Base-by-base conservation (phyloP, 2,888 invertebrate species). In the Euplexia lucipara region DNA sequence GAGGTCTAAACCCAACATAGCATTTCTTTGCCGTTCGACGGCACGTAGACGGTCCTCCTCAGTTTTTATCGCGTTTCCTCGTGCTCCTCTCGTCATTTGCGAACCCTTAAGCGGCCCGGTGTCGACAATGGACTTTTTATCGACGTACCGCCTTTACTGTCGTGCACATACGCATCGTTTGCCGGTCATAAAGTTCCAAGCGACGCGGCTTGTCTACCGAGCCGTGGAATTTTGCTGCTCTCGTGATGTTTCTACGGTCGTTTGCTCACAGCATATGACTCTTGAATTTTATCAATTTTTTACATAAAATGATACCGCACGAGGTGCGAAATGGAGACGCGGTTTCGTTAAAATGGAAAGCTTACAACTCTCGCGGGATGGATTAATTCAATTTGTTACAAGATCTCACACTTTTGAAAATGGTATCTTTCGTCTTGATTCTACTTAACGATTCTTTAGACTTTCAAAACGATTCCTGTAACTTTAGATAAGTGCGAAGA, bases 111-210 rank as follows among this genome's bases (percentile, higher is more conserved):
- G 87, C 85, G 86, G 78, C 83, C 84, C 84, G 90, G 89, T 91
- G 90, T 88, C 90, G 90, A 89, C 91, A 91, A 91, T 91, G 91
- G 90, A 86, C 84, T 91, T 92, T 93, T 93, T 93, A 92, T 93
- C 91, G 90, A 78, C 86, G 83, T 82, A 86, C 89, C 87, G 87
- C 84, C 86, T 90, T 88, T 89, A 88, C 88, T 86, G 87, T 78
- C 87, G 86, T 83, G 83, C 86, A 90, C 88, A 88, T 86, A 88
- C 88, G 88, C 88, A 87, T 90, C 90, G 89, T 92, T 92, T 91
- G 85, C 78, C 83, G 86, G 84, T 86, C 91, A 88, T 92, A 91
- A 90, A 90, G 90, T 90, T 87, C 79, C 83, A 79, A 86, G 86
- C 85, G 82, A 66, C 82, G 83, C 77, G 81, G 71, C 83, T 84